Evolutionary conservation across 2,797 vertebrate genomes (phyloP).

Genomic region (Craterocephalus amniculus): DNA sequence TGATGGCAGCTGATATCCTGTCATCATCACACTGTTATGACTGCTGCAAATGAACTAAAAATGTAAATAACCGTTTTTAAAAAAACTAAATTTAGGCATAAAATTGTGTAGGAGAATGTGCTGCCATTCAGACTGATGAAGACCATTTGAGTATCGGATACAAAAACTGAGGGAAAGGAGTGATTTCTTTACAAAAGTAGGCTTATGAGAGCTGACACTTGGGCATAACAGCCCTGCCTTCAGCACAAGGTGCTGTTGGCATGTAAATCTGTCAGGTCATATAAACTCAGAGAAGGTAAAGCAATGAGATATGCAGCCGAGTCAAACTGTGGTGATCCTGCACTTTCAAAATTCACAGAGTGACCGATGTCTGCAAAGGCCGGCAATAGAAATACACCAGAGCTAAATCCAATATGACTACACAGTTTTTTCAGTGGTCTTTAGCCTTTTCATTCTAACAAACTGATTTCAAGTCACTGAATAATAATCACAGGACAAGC

Average conservation of each 20-base stretch:
- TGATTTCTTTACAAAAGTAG: conserved; percentile 32
- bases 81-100: conserved; percentile 14
- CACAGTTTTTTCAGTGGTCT: background rate
- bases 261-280: conserved; percentile 46
- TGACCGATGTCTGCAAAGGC: background rate
- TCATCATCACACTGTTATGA: conserved; percentile 22
- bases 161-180: conserved; percentile 28
- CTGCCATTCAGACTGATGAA: conserved; percentile 31
- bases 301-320: conserved; percentile 7
- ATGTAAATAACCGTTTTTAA: background rate
- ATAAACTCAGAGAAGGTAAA: conserved; percentile 36
- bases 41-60: conserved; percentile 21
- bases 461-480: conserved; percentile 37
- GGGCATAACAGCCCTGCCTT: conserved; percentile 55
- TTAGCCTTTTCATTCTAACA: conserved; percentile 28
- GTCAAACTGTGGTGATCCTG: background rate
- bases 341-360: background rate
- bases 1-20: conserved; percentile 8
- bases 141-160: conserved; percentile 30
- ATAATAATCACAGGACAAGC: conserved; percentile 41
- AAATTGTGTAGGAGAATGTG: conserved; percentile 16
- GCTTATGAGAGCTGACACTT: conserved; percentile 34
- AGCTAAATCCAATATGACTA: conserved; percentile 6
- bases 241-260: conserved; percentile 38
- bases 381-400: background rate